Evolutionary conservation across 2,888 invertebrate genomes (phyloP), one percentile per base, ranked within the genome.

Genomic region (Acrobasis consociella): DNA sequence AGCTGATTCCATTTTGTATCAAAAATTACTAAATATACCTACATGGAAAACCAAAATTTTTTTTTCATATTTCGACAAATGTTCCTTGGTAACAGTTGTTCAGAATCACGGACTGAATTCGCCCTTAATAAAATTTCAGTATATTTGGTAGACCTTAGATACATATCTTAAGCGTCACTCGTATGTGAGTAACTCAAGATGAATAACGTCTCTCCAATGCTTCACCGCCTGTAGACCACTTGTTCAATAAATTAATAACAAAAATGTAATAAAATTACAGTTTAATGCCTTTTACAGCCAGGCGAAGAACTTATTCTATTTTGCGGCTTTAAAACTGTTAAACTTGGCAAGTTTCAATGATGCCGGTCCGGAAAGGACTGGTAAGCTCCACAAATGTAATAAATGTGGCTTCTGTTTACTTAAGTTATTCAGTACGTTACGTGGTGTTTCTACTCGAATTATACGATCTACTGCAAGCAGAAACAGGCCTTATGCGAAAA

Each of bases 241-340:
- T n/a, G 5, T 3, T n/a, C 1, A 11, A 46, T 46, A 3, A 46
- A 46, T 42, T 42, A 1, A 11, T 42, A 13, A 42, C 11, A 42
- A 42, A 11, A 42, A 42, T 11, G 1, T 42, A 42, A 13, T 13
- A 46, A 46, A n/a, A 46, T 46, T 46, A 46, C n/a, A 46, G n/a
- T 46, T 46, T 46, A 46, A 46, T 46, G n/a, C 46, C n/a, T 46
- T n/a, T n/a, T 46, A 46, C 46, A 46, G 46, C 46, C 13, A n/a
- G n/a, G 46, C 31, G 52, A 46, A 46, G 46, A 58, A 58, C 42
- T 58, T 58, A 58, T 58, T 58, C 58, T 46, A 49, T 58, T 58
- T 49, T 13, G 58, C 46, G 58, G 58, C 58, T 58, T 58, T 58
- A 49, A 58, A 58, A 58, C 46, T 46, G 49, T 49, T 58, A 49